Conservation (phyloP, 2,113 vertebrate species). For the Tupaia chinensis region DNA sequence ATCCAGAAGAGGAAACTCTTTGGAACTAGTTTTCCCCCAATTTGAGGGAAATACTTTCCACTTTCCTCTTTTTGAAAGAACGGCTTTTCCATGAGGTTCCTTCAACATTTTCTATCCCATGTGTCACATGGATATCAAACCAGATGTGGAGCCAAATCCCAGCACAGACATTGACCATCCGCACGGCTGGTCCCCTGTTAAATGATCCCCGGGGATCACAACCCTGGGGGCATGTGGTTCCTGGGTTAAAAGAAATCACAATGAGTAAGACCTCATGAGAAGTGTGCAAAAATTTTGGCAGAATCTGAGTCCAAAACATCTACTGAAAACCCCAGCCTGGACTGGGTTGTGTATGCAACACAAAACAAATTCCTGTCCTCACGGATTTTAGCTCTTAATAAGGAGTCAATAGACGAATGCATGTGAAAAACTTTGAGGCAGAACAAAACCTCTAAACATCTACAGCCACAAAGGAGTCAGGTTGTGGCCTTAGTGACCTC, state of each 20-base stretch:
- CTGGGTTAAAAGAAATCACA: background rate
- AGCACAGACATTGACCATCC: background rate
- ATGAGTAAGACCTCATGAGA: background rate
- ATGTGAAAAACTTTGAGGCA: background rate
- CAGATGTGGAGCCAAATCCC: background rate
- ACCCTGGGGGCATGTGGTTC: background rate
- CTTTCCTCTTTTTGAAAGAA: conserved; percentile 8
- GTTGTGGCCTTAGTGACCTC: background rate
- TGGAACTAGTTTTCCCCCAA: background rate
- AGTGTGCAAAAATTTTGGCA: background rate
- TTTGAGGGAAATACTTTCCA: background rate
- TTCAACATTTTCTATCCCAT: background rate
- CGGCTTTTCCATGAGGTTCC: background rate
- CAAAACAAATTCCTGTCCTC: background rate
- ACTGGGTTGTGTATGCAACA: background rate
- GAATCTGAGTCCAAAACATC: background rate
- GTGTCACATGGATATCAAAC: background rate
- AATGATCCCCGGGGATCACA: background rate
- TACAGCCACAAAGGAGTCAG: background rate
- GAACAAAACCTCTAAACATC: background rate
- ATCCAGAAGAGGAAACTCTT: background rate
- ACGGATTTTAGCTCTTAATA: background rate
- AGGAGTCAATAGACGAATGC: background rate
- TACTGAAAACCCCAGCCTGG: background rate
- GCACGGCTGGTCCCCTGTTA: background rate